Percentiles rank a stretch among this genome's conserved stretches.
These are phyloP conservation scores for Galago senegalensis DNA, from an alignment of 2,797 vertebrate species.

Conservation along the genomic window DNA sequence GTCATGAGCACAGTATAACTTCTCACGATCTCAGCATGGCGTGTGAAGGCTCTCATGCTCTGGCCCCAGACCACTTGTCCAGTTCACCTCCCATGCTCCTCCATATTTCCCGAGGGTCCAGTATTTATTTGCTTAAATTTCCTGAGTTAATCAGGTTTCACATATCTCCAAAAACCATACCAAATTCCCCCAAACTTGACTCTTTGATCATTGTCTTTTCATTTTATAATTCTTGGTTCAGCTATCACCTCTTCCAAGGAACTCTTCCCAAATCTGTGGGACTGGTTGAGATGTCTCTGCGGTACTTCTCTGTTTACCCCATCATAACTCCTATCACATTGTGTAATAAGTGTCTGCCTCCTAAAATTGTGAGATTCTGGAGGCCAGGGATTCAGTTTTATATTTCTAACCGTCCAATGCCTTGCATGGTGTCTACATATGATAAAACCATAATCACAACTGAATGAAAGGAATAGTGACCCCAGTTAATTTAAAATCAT, in stretches of 20 bases:
- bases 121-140: conserved; percentile 8
- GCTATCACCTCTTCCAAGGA: neutral
- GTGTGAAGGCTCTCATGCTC: neutral
- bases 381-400: neutral
- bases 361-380: neutral
- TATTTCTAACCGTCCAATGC: neutral
- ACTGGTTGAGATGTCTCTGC: neutral
- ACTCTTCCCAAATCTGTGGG: neutral
- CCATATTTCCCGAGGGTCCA: neutral
- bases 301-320: neutral
- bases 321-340: neutral
- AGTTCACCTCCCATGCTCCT: neutral
- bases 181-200: neutral
- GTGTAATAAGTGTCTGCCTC: neutral
- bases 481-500: neutral
- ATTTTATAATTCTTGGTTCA: conserved; percentile 11
- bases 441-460: neutral
- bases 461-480: neutral
- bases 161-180: neutral
- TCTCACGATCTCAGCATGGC: neutral
- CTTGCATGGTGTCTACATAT: neutral
- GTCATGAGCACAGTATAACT: neutral
- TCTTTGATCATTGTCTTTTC: neutral
- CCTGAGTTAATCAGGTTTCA: neutral
- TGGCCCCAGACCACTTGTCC: neutral